A percentile compares a stretch with the other conserved stretches of the same genome.
Conservation (phyloP, 1,140 invertebrate species). For the Hypsibius dujardini region DNA sequence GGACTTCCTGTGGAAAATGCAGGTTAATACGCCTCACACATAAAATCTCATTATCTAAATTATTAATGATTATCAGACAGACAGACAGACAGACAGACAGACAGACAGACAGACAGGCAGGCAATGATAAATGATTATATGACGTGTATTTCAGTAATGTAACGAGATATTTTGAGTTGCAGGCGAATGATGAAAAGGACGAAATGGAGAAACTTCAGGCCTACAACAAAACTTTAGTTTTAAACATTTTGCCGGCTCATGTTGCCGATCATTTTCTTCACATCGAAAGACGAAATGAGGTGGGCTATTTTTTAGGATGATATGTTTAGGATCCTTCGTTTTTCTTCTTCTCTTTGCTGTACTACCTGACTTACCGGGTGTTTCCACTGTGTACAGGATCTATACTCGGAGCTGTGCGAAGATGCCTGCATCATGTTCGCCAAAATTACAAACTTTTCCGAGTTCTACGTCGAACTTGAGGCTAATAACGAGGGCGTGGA, state of each 20-base stretch:
- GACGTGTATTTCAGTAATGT: slow-evolving; percentile 17
- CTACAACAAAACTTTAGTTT: slow-evolving; percentile 67
- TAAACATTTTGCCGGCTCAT: slow-evolving; percentile 76
- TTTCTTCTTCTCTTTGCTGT: no score
- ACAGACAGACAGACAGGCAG: no score
- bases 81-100: no score
- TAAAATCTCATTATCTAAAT: no score
- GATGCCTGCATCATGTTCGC: slow-evolving; percentile 80
- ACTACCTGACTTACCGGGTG: no score
- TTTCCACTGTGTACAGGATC: slow-evolving; percentile 39
- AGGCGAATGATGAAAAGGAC: slow-evolving; percentile 66
- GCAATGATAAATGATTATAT: slow-evolving; percentile 18
- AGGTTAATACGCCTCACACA: slow-evolving; percentile 31
- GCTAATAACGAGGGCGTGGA: slow-evolving; percentile 81
- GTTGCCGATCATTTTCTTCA: slow-evolving; percentile 82
- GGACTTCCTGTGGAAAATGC: slow-evolving; percentile 87
- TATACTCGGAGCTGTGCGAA: slow-evolving; percentile 81
- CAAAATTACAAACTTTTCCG: slow-evolving; percentile 84
- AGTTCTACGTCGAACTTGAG: slow-evolving; percentile 84
- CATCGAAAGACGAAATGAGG: slow-evolving; percentile 50
- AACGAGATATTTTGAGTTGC: slow-evolving; percentile 27
- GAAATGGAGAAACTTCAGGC: slow-evolving; percentile 76
- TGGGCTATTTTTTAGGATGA: no score
- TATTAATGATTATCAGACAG: no score
- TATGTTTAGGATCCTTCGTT: no score